Conservation (phyloP, 1,140 invertebrate genomes). For the Brachionus calyciflorus region DNA sequence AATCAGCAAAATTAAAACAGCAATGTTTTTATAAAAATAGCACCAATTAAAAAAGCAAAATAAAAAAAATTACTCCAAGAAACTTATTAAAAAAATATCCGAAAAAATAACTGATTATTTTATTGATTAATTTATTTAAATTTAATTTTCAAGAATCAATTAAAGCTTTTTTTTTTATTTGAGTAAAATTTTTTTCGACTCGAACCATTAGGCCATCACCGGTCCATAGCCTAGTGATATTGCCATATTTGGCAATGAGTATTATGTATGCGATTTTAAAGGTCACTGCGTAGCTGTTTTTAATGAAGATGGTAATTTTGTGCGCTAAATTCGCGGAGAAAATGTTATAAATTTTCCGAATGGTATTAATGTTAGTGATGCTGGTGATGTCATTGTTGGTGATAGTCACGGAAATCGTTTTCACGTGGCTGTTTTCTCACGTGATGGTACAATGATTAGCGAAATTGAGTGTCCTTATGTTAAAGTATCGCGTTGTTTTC, state of each 20-base stretch:
- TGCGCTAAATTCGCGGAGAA: slow-evolving; percentile 87
- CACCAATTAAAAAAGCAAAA: too few species aligned
- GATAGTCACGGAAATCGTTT: slow-evolving; percentile 96
- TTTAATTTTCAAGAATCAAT: too few species aligned
- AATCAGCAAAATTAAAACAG: too few species aligned
- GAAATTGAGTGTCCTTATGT: slow-evolving; percentile 94
- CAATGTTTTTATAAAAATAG: too few species aligned
- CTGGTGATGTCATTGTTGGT: slow-evolving; percentile 85
- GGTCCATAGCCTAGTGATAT: slow-evolving; percentile 96
- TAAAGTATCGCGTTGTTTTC: slow-evolving; percentile 93
- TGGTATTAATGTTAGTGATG: slow-evolving; percentile 93
- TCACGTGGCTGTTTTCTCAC: slow-evolving; percentile 84
- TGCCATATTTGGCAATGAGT: slow-evolving; percentile 86
- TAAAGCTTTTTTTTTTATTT: slow-evolving; percentile 87
- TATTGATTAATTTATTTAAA: too few species aligned
- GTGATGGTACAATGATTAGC: slow-evolving; percentile 78
- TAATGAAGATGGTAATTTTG: slow-evolving; percentile 81
- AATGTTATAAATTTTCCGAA: slow-evolving; percentile 93
- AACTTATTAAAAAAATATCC: too few species aligned
- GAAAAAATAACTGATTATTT: too few species aligned
- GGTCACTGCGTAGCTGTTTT: slow-evolving; percentile 94
- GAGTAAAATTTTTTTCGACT: slow-evolving; percentile 81
- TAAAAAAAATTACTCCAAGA: too few species aligned
- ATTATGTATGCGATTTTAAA: slow-evolving; percentile 96
- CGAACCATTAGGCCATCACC: slow-evolving; percentile 91